A percentile compares a stretch with the other conserved stretches of the same genome.
phyloP scores from a whole-genome alignment of 1,140 invertebrate genomes.

The Ladona fulva region DNA sequence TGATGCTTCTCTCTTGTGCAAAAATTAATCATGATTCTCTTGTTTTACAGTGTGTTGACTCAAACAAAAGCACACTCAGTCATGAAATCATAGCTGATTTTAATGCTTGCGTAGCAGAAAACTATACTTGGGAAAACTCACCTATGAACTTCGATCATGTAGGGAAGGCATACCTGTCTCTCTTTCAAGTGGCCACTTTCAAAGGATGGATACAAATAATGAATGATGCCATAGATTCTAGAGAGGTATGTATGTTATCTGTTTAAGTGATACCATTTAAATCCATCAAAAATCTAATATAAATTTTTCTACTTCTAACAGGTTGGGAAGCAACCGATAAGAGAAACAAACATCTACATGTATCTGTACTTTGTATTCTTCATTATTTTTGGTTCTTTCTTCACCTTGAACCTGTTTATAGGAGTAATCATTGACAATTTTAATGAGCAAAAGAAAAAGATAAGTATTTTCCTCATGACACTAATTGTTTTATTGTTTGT shows the following conservation, averaged over 20 bases:
- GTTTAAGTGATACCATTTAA: slow-evolving; percentile 7
- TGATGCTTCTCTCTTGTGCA: not conserved
- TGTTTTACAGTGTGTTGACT: slow-evolving; percentile 70
- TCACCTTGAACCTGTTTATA: slow-evolving; percentile 95
- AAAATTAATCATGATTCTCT: not conserved
- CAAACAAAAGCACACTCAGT: slow-evolving; percentile 67
- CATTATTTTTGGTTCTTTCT: slow-evolving; percentile 95
- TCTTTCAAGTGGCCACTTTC: slow-evolving; percentile 98
- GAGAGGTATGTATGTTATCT: slow-evolving; percentile 53
- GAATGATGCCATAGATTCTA: slow-evolving; percentile 94
- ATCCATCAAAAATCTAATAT: slow-evolving; percentile 12
- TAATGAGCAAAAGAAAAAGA: slow-evolving; percentile 98
- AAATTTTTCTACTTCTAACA: slow-evolving; percentile 39
- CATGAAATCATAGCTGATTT: slow-evolving; percentile 77
- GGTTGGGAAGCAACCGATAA: slow-evolving; percentile 80
- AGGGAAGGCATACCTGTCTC: slow-evolving; percentile 89
- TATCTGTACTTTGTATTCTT: slow-evolving; percentile 98
- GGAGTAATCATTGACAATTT: slow-evolving; percentile 98
- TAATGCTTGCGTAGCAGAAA: slow-evolving; percentile 74
- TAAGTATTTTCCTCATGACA: slow-evolving; percentile 34
- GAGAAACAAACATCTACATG: slow-evolving; percentile 93
- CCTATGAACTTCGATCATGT: slow-evolving; percentile 98
- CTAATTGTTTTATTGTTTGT: not conserved
- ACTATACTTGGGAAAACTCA: slow-evolving; percentile 92
- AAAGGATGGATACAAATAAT: slow-evolving; percentile 93